Percentiles rank a stretch among this genome's conserved stretches.
These are phyloP conservation scores for Drosophila kurseongensis DNA, from an alignment of 1,140 invertebrate species.

Conservation along the genomic window DNA sequence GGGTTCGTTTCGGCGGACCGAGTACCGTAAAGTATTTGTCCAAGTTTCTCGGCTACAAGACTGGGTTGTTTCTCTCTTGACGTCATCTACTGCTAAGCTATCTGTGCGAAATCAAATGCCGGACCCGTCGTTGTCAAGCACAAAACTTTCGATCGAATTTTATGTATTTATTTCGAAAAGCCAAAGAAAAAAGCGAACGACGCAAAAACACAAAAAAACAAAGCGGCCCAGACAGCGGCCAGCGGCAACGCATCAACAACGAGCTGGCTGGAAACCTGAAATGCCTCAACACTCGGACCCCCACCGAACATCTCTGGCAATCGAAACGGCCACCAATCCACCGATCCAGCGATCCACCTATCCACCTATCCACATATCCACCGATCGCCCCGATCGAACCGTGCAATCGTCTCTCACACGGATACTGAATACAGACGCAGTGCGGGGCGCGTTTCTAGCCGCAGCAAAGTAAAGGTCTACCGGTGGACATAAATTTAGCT, in stretches of 20 bases:
- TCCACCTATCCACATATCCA: conserved; percentile 37
- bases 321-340: conserved; percentile 66
- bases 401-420: conserved; percentile 68
- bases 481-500: conserved; percentile 84
- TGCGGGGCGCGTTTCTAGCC: conserved; percentile 74
- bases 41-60: conserved; percentile 70
- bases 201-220: conserved; percentile 54
- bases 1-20: conserved; percentile 42
- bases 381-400: conserved; percentile 64
- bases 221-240: conserved; percentile 69
- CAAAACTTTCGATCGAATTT: conserved; percentile 78
- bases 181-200: conserved; percentile 32
- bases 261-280: conserved; percentile 68
- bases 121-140: conserved; percentile 67
- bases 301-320: conserved; percentile 59
- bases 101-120: conserved; percentile 81
- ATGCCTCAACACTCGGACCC: conserved; percentile 80
- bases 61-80: conserved; percentile 50
- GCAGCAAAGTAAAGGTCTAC: conserved; percentile 81
- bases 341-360: conserved; percentile 50
- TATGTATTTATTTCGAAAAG: conserved; percentile 74
- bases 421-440: conserved; percentile 24
- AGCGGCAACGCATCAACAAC: conserved; percentile 75
- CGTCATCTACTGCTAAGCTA: conserved; percentile 55
- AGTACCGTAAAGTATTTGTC: conserved; percentile 81